Percentiles rank a stretch among this genome's conserved stretches.
Evolutionary conservation across 2,113 vertebrate genomes (phyloP).

Genomic region (Rousettus leschenaultii): DNA sequence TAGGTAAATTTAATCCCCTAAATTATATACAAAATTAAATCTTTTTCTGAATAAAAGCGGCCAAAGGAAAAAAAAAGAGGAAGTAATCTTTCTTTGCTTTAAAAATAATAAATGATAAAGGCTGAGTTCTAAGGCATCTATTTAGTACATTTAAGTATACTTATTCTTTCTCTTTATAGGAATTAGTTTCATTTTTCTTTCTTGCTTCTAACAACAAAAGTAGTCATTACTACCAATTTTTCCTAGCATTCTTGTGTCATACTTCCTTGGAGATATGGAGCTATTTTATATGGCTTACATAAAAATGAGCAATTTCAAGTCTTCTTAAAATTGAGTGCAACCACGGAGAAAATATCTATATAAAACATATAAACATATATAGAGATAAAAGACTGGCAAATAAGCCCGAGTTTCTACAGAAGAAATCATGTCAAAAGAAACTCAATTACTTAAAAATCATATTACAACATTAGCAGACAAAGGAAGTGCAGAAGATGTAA

Average conservation of each 20-base stretch:
- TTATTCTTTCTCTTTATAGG: background rate
- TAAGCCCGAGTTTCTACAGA: conserved; percentile 44
- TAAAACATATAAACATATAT: conserved; percentile 27
- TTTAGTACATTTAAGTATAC: background rate
- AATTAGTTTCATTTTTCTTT: background rate
- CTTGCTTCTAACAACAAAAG: conserved; percentile 11
- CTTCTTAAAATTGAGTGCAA: background rate
- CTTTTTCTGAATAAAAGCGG: background rate
- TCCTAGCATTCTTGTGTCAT: background rate
- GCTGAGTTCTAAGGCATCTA: background rate
- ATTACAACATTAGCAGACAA: conserved; percentile 60
- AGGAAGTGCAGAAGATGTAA: conserved; percentile 66
- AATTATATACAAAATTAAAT: background rate
- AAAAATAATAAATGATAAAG: background rate
- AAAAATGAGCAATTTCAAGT: conserved; percentile 39
- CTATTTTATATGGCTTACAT: conserved; percentile 4
- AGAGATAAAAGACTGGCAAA: conserved; percentile 31
- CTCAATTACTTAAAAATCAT: conserved; percentile 63
- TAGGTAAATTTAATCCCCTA: background rate
- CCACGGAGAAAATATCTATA: background rate
- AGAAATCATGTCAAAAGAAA: conserved; percentile 59
- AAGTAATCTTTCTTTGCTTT: background rate
- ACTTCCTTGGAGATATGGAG: background rate
- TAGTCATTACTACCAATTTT: background rate
- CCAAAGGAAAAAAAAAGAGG: background rate